phyloP scores from a whole-genome alignment of 2,113 vertebrate genomes.

The Ammodytes marinus region DNA sequence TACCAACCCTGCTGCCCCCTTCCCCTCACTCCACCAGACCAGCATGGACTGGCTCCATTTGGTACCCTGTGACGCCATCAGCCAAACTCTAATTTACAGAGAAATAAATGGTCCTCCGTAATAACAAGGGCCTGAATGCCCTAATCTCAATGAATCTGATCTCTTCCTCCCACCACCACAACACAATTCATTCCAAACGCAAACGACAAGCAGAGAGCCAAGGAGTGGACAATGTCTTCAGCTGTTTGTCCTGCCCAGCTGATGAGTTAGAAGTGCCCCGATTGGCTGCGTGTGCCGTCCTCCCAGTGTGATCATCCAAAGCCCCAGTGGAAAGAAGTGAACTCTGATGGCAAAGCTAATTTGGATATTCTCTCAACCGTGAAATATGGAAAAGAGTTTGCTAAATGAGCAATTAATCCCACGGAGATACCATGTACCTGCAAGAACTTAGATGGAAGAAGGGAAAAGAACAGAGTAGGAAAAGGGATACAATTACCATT shows the following conservation, averaged over 20 bases:
- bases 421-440: slow-evolving; percentile 76
- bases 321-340: slow-evolving; percentile 74
- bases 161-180: slow-evolving; percentile 44
- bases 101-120: slow-evolving; percentile 77
- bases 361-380: slow-evolving; percentile 80
- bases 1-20: slow-evolving; percentile 57
- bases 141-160: slow-evolving; percentile 57
- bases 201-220: slow-evolving; percentile 25
- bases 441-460: slow-evolving; percentile 63
- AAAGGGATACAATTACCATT: slow-evolving; percentile 45
- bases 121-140: slow-evolving; percentile 68
- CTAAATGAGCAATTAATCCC: slow-evolving; percentile 84
- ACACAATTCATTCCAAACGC: slow-evolving; percentile 42
- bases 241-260: slow-evolving; percentile 47
- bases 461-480: slow-evolving; percentile 30
- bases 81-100: slow-evolving; percentile 80
- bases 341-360: slow-evolving; percentile 82
- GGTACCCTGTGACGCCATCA: slow-evolving; percentile 77
- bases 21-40: slow-evolving; percentile 73
- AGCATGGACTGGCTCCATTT: slow-evolving; percentile 76
- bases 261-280: slow-evolving; percentile 42
- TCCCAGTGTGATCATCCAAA: slow-evolving; percentile 67
- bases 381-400: slow-evolving; percentile 80
- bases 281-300: slow-evolving; percentile 64
- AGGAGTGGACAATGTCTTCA: slow-evolving; percentile 34